Evolutionary conservation across 2,888 invertebrate genomes (phyloP), one percentile per base, ranked within the genome.

Genomic region (Pachliopta kotzebuea): DNA sequence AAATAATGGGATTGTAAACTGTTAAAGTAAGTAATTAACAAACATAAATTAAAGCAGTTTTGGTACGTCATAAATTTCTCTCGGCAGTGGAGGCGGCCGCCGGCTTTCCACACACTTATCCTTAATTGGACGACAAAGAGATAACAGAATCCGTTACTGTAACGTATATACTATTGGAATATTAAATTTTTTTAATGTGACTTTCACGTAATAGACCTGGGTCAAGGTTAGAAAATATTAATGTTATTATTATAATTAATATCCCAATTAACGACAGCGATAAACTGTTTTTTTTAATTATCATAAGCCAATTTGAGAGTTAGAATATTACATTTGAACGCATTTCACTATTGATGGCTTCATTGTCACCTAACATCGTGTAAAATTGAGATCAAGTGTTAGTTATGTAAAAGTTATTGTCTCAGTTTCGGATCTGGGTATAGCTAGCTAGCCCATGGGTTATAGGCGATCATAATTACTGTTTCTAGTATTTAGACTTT

Each of bases 111-210:
- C 29, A 23, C 57, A 45, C 56, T 29, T 50, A 26, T 26, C n/a
- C n/a, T 57, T 53, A 60, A 60, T 60, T 42, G 60, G 54, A 20
- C 53, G 20, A 4, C 26, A 49, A 29, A 49, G 29, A 56, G 53
- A 65, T 56, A 60, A 37, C 24, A 52, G 21, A 55, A 84, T 95
- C 18, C 11, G 42, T 53, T 42, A 62, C 37, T 26, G 42, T 53
- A 56, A 57, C 53, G 21, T 2, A 76, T 77, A 76, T 74, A 75
- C 74, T 69, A 72, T 71, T 71, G 71, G 67, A 68, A 72, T 73
- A 71, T 75, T 70, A 70, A 71, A 75, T 75, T 72, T 70, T 69
- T 69, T 26, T 70, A 69, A 74, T 70, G 67, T 69, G 68, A 75
- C 74, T 73, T 73, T 73, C 72, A 73, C 73, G 69, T 72, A 69